These are phyloP conservation scores for Oncorhynchus kisutch DNA, from an alignment of 2,113 vertebrate species.

Conservation along the genomic window DNA sequence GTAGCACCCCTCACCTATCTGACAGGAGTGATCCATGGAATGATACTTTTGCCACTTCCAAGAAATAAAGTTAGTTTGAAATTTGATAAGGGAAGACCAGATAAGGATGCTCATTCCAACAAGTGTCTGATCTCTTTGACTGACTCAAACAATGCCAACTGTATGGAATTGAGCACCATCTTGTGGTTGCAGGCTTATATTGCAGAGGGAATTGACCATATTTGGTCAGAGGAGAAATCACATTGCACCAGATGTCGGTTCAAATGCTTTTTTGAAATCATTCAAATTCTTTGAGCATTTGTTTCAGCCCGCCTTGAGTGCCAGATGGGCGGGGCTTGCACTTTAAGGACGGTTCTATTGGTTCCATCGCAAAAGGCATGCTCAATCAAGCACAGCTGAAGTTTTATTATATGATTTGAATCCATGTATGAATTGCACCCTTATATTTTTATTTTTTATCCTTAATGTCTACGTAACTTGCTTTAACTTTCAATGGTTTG, in stretches of 20 bases:
- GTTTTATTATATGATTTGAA: too few relatives aligned
- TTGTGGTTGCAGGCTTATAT: constrained; percentile 15
- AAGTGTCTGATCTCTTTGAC: not conserved
- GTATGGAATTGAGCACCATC: constrained; percentile 18
- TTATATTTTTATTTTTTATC: not conserved
- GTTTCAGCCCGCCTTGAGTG: too few relatives aligned
- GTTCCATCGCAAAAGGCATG: too few relatives aligned
- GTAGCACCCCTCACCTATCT: not conserved
- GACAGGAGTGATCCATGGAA: not conserved
- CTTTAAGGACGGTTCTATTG: too few relatives aligned
- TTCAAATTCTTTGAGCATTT: too few relatives aligned
- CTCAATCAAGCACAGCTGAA: too few relatives aligned
- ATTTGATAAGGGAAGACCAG: not conserved
- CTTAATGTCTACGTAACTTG: not conserved
- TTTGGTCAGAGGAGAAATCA: not conserved
- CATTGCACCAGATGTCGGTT: too few relatives aligned
- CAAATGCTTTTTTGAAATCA: not conserved
- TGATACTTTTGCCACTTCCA: not conserved
- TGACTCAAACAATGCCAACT: constrained; percentile 4
- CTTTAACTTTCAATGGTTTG: not conserved
- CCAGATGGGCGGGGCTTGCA: too few relatives aligned
- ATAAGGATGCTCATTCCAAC: not conserved
- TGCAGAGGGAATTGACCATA: not conserved
- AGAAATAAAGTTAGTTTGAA: not conserved
- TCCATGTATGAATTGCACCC: not conserved